Percentiles rank a stretch among this genome's conserved stretches.
Evolutionary conservation across 2,797 vertebrate species (phyloP).

Genomic region (Myripristis jacobus): DNA sequence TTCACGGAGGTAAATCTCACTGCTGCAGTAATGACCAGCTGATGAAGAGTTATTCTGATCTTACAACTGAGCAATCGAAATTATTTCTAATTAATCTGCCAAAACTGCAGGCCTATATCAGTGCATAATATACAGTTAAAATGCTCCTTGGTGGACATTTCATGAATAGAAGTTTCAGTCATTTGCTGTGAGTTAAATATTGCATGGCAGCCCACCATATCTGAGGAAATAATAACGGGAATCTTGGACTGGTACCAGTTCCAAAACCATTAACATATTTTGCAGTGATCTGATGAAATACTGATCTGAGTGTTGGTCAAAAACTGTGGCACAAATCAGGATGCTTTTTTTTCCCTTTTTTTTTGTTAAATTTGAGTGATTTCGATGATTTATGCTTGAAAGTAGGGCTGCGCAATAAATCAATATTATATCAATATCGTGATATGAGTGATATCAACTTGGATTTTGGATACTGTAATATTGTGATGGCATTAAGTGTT

Average conservation of each 20-base stretch:
- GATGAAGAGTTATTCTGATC: constrained; percentile 34
- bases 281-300: background rate
- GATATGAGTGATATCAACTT: no score
- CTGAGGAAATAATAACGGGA: background rate
- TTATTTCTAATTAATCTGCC: background rate
- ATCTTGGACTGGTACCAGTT: background rate
- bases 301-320: no score
- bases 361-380: no score
- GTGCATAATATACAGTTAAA: background rate
- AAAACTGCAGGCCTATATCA: background rate
- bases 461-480: no score
- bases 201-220: background rate
- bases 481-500: no score
- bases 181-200: background rate
- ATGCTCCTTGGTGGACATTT: no score
- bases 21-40: constrained; percentile 21
- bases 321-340: no score
- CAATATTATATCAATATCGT: no score
- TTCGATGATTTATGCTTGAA: no score
- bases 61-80: background rate
- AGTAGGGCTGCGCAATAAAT: no score
- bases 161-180: background rate
- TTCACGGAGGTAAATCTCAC: constrained; percentile 10
- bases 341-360: no score
- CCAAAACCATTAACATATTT: background rate